Evolutionary conservation across 35 echinoderm and acorn worm genomes (phyloP).

Genomic region (Apostichopus californicus): DNA sequence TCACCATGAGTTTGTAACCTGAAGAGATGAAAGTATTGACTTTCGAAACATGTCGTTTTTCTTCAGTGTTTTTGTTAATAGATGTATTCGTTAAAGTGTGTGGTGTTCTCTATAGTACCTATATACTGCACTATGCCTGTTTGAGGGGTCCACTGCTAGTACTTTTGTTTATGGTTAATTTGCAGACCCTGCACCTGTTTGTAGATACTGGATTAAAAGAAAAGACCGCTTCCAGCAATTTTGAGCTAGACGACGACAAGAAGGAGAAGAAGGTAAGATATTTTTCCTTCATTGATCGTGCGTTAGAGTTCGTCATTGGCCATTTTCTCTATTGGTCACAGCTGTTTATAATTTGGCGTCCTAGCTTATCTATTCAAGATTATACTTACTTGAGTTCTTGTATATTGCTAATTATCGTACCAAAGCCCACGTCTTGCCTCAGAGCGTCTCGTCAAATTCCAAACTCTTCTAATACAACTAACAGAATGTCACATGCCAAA

Average conservation of each 20-base stretch:
- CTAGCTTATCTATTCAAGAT: not conserved
- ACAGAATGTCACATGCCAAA: too few relatives aligned
- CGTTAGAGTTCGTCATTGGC: not conserved
- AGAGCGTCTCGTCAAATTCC: not conserved
- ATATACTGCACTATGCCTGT: too few relatives aligned
- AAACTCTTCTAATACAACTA: too few relatives aligned
- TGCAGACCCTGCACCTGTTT: not conserved
- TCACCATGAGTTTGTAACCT: too few relatives aligned
- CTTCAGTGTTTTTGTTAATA: too few relatives aligned
- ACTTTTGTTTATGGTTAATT: too few relatives aligned
- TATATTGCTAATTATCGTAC: not conserved
- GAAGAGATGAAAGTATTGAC: too few relatives aligned
- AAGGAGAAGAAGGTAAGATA: not conserved
- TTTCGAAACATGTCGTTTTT: too few relatives aligned
- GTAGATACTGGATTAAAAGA: not conserved
- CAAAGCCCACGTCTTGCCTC: not conserved
- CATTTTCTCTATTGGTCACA: not conserved
- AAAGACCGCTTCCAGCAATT: not conserved
- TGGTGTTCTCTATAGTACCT: too few relatives aligned
- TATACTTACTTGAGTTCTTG: not conserved
- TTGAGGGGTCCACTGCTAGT: too few relatives aligned
- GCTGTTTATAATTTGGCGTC: not conserved
- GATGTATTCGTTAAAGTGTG: too few relatives aligned
- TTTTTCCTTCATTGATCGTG: not conserved
- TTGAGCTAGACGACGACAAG: not conserved